Evolutionary conservation across 2,113 vertebrate genomes (phyloP).

Genomic region (Lasiurus cinereus): DNA sequence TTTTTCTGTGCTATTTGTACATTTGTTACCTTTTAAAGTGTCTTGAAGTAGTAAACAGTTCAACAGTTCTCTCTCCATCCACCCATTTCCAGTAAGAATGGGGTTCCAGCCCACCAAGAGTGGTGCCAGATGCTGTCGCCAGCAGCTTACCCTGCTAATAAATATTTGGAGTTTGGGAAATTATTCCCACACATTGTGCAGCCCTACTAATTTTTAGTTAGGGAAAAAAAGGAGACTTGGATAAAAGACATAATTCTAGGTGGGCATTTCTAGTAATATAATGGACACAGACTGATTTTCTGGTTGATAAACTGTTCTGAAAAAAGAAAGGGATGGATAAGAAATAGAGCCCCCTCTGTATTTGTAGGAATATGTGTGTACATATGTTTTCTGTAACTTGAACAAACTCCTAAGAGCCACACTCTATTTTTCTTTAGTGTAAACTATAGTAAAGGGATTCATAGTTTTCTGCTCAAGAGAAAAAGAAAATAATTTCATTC

Average conservation of each 20-base stretch:
- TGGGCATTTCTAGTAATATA: neutral
- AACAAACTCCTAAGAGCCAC: neutral
- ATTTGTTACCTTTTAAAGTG: constrained; percentile 87
- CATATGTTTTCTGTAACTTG: neutral
- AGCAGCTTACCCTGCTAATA: constrained; percentile 34
- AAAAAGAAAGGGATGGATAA: neutral
- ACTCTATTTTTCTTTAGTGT: neutral
- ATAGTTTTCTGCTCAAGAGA: neutral
- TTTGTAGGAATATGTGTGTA: neutral
- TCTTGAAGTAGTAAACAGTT: constrained; percentile 82
- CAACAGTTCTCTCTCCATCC: constrained; percentile 39
- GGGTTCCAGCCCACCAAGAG: constrained; percentile 47
- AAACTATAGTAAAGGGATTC: fast-evolving
- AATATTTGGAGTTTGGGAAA: constrained; percentile 35
- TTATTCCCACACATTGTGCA: neutral
- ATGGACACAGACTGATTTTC: neutral
- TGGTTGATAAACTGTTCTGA: neutral
- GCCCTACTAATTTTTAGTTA: neutral
- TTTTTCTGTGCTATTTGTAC: constrained; percentile 89
- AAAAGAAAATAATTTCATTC: neutral
- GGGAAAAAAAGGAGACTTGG: neutral
- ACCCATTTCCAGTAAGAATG: constrained; percentile 77
- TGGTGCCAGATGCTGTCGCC: neutral
- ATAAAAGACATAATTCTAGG: neutral
- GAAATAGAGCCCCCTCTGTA: neutral